Percentiles rank a stretch among this genome's conserved stretches.
phyloP scores from a whole-genome alignment of 2,797 vertebrate genomes.

The Myotis pilosus region DNA sequence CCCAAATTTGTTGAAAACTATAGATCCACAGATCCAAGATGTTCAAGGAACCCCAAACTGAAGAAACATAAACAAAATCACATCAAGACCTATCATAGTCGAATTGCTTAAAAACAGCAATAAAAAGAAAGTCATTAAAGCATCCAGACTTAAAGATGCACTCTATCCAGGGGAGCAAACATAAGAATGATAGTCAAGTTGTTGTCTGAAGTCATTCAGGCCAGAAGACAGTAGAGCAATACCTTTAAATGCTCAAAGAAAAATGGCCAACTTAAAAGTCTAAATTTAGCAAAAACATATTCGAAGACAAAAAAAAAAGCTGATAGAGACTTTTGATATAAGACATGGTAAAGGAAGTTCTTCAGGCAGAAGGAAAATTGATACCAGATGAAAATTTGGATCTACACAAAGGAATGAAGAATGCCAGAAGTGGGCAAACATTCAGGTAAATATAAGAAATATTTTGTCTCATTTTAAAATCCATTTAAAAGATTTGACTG shows the following conservation, averaged over 20 bases:
- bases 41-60: not conserved
- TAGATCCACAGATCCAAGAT: not conserved
- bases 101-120: not conserved
- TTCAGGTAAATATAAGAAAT: slow-evolving; percentile 15
- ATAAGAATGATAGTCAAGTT: not conserved
- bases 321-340: not conserved
- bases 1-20: slow-evolving; percentile 18
- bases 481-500: not conserved
- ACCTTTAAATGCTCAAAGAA: not conserved
- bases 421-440: not conserved
- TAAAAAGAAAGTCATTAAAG: not conserved
- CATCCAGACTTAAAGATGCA: not conserved
- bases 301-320: slow-evolving; percentile 4
- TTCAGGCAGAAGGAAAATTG: not conserved
- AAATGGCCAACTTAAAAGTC: not conserved
- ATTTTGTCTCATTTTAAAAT: slow-evolving; percentile 14
- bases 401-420: not conserved
- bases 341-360: slow-evolving; percentile 20
- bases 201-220: not conserved
- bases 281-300: not conserved
- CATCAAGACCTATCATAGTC: not conserved
- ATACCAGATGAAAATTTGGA: slow-evolving; percentile 17
- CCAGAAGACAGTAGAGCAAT: not conserved
- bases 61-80: not conserved
- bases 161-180: not conserved